phyloP scores from a whole-genome alignment of 2,888 invertebrate species.

The Eupelmus urozonus region DNA sequence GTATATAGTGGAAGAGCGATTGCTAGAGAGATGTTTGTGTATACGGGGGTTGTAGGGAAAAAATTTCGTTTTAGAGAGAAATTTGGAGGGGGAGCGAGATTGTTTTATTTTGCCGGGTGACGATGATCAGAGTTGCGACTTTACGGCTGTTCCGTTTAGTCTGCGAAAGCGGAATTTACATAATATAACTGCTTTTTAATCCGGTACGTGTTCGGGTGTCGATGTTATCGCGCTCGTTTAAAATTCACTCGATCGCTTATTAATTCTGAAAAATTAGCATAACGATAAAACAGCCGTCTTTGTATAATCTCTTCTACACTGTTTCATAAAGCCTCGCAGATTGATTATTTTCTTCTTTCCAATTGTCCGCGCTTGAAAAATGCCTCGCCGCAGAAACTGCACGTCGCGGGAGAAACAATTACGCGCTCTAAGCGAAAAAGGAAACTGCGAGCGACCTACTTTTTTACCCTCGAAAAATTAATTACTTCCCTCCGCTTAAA shows the following conservation, averaged over 20 bases:
- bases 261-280: background rate
- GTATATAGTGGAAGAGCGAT: too few species aligned
- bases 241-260: constrained; percentile 21
- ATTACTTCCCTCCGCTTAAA: constrained; percentile 12
- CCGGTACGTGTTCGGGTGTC: background rate
- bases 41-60: too few species aligned
- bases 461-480: constrained; percentile 20
- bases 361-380: background rate
- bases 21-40: background rate
- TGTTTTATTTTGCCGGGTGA: too few species aligned
- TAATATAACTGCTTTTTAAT: constrained; percentile 16
- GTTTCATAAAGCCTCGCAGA: background rate
- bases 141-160: too few species aligned
- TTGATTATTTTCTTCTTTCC: too few species aligned
- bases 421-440: background rate
- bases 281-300: constrained; percentile 17
- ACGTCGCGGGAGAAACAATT: too few species aligned
- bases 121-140: too few species aligned
- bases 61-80: too few species aligned
- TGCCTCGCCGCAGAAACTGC: too few species aligned
- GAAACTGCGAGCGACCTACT: background rate
- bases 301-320: background rate
- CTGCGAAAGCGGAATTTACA: background rate
- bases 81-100: too few species aligned
- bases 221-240: constrained; percentile 26